Conservation (phyloP, 1,140 invertebrate genomes). For the Manduca sexta region DNA sequence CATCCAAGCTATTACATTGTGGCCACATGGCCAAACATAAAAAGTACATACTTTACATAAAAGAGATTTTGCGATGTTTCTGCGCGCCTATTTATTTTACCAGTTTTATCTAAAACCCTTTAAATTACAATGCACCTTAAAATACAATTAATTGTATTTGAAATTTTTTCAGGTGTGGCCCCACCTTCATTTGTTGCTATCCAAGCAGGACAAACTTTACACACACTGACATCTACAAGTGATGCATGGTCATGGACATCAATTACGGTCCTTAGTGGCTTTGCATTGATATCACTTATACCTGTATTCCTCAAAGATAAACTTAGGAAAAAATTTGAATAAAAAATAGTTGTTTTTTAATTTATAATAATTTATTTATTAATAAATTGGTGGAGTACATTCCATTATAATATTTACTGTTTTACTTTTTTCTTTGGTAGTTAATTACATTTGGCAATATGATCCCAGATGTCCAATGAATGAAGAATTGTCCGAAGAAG, state of each 20-base stretch:
- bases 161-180: constrained; percentile 86
- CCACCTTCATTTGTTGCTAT: constrained; percentile 98
- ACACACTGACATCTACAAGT: constrained; percentile 91
- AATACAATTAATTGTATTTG: no score
- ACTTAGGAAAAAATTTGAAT: constrained; percentile 88
- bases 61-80: no score
- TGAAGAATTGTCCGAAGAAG: constrained; percentile 73
- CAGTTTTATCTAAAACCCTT: no score
- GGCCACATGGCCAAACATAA: no score
- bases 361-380: constrained; percentile 53
- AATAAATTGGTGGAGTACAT: constrained; percentile 57
- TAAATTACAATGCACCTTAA: no score
- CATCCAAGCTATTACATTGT: no score
- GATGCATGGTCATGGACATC: constrained; percentile 94
- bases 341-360: constrained; percentile 22
- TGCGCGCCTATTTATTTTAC: no score
- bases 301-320: constrained; percentile 94
- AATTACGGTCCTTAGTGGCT: constrained; percentile 82
- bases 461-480: constrained; percentile 82
- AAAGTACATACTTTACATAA: no score
- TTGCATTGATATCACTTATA: constrained; percentile 88
- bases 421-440: constrained; percentile 8
- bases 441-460: constrained; percentile 73
- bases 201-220: constrained; percentile 96
- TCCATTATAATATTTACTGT: constrained; percentile 36